Base-by-base conservation (phyloP, 2,797 vertebrate genomes). In the Scomberomorus guttatus region DNA sequence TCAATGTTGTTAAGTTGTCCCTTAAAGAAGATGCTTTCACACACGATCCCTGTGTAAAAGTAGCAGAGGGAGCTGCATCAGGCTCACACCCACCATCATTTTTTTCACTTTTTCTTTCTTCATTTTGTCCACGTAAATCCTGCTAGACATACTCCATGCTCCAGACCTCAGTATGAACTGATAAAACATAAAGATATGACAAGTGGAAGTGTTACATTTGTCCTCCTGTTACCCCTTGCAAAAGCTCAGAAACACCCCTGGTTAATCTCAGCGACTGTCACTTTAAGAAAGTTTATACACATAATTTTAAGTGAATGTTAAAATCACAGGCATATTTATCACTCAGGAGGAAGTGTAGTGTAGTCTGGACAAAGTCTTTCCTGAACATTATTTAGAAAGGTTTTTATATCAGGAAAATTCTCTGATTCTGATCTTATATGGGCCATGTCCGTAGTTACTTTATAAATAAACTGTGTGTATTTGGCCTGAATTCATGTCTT, bases 311-410 rank as follows among this genome's bases (percentile, higher is more conserved):
- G n/a, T 58, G n/a, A 67, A 75, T 90, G 73, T 91, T 88, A 78
- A 87, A 90, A 85, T 79, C 60, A 71, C 24, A 39, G 88, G 50
- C 80, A 88, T 83, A 85, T 92, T 92, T 91, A 91, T 87, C 7
- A 17, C 83, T 72, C 24, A 52, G 81, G 78, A 88, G 87, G 93
- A 93, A 87, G 82, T 60, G 22, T 29, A 81, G 73, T 46, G 13
- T 29, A 75, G 75, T 89, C 87, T 90, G 89, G 87, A 92, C 66
- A 88, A 84, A 89, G 75, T 93, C 87, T 72, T 78, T 80, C 60
- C 70, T 76, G 59, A 77, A 60, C 69, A 79, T 82, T 50, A 89
- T 88, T 82, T 87, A 86, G 60, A 81, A 52, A 81, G 24, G 54
- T 18, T 69, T 22, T 79, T 79, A 84, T 68, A 68, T 75, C 39